Evolutionary conservation across 2,113 vertebrate species (phyloP).

Genomic region (Lamprotornis superbus): DNA sequence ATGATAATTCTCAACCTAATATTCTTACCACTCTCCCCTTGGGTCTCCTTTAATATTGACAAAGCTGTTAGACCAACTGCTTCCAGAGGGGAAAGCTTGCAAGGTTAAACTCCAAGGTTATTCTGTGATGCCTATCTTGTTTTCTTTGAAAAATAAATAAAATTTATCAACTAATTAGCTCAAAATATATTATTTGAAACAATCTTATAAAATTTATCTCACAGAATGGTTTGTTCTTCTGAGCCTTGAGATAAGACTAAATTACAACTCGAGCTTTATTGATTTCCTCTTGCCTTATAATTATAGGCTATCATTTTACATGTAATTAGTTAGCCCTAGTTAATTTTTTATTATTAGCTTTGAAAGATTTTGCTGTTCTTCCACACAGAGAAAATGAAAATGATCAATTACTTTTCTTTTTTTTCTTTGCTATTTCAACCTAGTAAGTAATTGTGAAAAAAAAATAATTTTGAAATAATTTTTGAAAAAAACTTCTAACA

Average conservation of each 20-base stretch:
- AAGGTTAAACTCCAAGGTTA: neutral
- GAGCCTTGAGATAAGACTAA: neutral
- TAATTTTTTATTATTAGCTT: neutral
- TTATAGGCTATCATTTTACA: neutral
- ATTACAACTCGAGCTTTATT: neutral
- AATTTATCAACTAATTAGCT: neutral
- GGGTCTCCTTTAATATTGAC: neutral
- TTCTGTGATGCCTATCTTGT: neutral
- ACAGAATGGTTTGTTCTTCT: neutral
- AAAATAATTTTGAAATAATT: neutral
- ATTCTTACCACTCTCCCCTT: neutral
- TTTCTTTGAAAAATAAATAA: neutral
- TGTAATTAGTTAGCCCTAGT: neutral
- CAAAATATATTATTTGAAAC: neutral
- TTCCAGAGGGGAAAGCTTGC: neutral
- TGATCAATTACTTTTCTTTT: neutral
- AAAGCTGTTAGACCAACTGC: neutral
- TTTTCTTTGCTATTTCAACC: neutral
- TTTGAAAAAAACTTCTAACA: neutral
- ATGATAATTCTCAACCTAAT: neutral
- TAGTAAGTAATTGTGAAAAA: neutral
- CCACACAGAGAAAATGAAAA: neutral
- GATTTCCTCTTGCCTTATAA: constrained; percentile 7
- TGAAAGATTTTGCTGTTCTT: constrained; percentile 1
- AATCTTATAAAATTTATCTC: neutral